A percentile compares a stretch with the other conserved stretches of the same genome.
phyloP scores from a whole-genome alignment of 2,113 vertebrate genomes.

The Scophthalmus maximus region DNA sequence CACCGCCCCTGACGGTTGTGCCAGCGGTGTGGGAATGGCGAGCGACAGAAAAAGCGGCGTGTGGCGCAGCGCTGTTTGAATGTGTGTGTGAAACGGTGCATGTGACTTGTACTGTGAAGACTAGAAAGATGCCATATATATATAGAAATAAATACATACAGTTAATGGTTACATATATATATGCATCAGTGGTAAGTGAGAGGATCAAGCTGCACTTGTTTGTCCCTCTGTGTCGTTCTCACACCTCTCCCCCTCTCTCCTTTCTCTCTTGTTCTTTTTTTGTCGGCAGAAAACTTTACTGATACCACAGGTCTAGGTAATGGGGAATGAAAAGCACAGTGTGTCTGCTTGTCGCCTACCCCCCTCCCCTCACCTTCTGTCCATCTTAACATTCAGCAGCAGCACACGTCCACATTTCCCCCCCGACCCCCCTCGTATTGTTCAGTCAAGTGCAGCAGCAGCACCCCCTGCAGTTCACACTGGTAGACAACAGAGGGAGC shows the following conservation, averaged over 20 bases:
- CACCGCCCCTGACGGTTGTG: too few relatives aligned
- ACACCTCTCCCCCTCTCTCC: conserved; percentile 55
- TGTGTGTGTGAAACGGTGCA: too few relatives aligned
- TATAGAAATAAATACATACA: too few relatives aligned
- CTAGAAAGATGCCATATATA: too few relatives aligned
- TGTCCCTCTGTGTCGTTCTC: conserved; percentile 30
- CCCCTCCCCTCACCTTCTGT: background rate
- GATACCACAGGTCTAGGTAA: conserved; percentile 88
- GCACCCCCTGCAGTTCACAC: background rate
- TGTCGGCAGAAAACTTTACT: conserved; percentile 89
- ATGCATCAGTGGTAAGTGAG: background rate
- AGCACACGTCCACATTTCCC: conserved; percentile 56
- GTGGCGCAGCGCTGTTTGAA: too few relatives aligned
- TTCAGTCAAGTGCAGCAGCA: background rate
- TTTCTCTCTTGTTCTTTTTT: conserved; percentile 65
- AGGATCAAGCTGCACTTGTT: background rate
- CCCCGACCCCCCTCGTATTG: background rate
- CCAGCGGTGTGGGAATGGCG: too few relatives aligned
- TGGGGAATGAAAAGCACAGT: conserved; percentile 59
- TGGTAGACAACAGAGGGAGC: background rate
- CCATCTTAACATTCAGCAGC: conserved; percentile 38
- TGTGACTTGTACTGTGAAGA: too few relatives aligned
- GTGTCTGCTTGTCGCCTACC: conserved; percentile 41
- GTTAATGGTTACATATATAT: too few relatives aligned
- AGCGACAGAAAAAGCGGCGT: too few relatives aligned